Base-by-base conservation (phyloP, 1,140 invertebrate species). In the Asbolus verrucosus region DNA sequence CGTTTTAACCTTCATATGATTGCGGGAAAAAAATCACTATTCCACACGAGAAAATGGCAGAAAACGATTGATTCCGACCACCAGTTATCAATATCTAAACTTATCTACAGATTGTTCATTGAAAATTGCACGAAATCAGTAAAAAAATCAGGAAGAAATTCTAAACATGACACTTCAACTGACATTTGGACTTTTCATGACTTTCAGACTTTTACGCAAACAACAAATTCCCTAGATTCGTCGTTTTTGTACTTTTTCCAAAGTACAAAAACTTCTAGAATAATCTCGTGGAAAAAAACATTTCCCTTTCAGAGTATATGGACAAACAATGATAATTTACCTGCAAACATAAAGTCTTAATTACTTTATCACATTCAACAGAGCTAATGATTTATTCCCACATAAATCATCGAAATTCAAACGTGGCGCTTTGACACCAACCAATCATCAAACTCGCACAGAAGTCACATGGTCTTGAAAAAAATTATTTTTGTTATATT, bases 1-100 rank as follows among this genome's bases (percentile, higher is more conserved):
- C 60, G 60, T 33, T 62, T 36, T 62, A 62, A 62, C 60, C 60
- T 62, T 62, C 60, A 62, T 62, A n/a, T 9, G 30, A 36, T 24
- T 11, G 6, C 19, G 46, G 8, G 46, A 8, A 6, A 19, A 46
- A 46, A 46, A 46, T 19, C 6, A 14, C 14, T 6, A 5, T 41
- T 46, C 19, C 19, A 0, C n/a, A 6, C 3, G 11, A 4, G 13
- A 11, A 0, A 15, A 39, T 30, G 11, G 9, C 2, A 21, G 6
- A 18, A 46, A 21, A 21, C 18, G 1, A 9, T 14, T 19, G 41
- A 15, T 39, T 15, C 24, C 8, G 3, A 27, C 24, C 24, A 8
- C 24, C 24, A 27, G 8, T 27, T 8, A 4, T 27, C 24, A 27
- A 46, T 18, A 46, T 46, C 16, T n/a, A 18, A 3, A 16, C 6